phyloP scores from a whole-genome alignment of 2,888 invertebrate species.

The Acholoe squamosa region DNA sequence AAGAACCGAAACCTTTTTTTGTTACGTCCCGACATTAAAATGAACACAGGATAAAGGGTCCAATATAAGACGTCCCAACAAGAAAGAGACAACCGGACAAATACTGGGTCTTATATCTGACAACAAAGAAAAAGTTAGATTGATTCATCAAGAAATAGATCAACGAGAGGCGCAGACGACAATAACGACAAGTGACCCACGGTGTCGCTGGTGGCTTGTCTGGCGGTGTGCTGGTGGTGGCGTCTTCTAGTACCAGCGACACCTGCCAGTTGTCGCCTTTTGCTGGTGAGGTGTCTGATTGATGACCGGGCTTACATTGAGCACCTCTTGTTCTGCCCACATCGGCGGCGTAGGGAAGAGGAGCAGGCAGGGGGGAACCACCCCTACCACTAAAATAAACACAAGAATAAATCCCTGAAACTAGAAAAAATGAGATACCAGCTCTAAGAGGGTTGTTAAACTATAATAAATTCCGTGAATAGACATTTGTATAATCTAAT shows the following conservation, averaged over 20 bases:
- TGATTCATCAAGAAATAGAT: constrained; percentile 18
- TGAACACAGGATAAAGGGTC: too few species aligned
- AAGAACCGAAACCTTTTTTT: too few species aligned
- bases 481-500: too few species aligned
- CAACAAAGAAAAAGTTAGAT: not conserved
- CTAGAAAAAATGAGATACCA: too few species aligned
- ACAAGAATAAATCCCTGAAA: too few species aligned
- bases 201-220: not conserved
- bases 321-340: not conserved
- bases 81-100: not conserved
- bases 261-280: not conserved
- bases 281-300: not conserved
- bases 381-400: too few species aligned
- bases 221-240: not conserved
- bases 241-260: not conserved
- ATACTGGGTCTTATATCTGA: not conserved
- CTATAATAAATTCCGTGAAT: too few species aligned
- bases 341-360: too few species aligned
- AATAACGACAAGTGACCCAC: not conserved
- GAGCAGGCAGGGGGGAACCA: too few species aligned
- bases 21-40: too few species aligned
- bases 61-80: not conserved
- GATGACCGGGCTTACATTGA: not conserved
- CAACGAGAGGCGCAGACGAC: not conserved
- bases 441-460: too few species aligned